Conservation (phyloP, 2,113 vertebrate genomes). For the Archocentrus centrarchus region DNA sequence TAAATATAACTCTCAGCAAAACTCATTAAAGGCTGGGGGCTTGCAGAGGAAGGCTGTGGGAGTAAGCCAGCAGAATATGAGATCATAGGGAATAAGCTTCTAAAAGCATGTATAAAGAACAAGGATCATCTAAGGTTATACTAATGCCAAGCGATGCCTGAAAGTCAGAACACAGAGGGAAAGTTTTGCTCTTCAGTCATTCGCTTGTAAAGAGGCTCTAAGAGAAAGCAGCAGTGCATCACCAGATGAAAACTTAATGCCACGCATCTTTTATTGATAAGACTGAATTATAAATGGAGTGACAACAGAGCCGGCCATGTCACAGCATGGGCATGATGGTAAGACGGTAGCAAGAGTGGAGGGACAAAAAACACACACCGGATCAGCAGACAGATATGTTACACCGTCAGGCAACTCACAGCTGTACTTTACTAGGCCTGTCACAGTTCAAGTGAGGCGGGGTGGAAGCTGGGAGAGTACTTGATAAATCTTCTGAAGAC, state of each 20-base stretch:
- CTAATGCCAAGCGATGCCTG: constrained; percentile 72
- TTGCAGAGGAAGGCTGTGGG: constrained; percentile 39
- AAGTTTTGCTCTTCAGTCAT: constrained; percentile 68
- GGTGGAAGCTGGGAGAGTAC: constrained; percentile 25
- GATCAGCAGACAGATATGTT: constrained; percentile 39
- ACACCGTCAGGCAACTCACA: constrained; percentile 45
- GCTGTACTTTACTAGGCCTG: constrained; percentile 33
- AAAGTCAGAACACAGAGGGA: constrained; percentile 62
- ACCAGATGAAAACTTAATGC: constrained; percentile 77
- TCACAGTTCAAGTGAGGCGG: constrained; percentile 33
- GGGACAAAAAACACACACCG: constrained; percentile 44
- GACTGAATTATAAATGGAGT: constrained; percentile 75
- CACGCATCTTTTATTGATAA: constrained; percentile 73
- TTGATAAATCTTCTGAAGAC: constrained; percentile 66
- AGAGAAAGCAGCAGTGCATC: constrained; percentile 65
- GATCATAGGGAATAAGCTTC: constrained; percentile 68
- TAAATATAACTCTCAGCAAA: constrained; percentile 72
- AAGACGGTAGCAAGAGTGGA: constrained; percentile 33
- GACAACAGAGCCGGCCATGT: constrained; percentile 68
- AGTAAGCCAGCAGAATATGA: constrained; percentile 62
- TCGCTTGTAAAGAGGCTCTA: constrained; percentile 66
- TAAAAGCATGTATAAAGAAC: constrained; percentile 62
- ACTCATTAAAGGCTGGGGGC: constrained; percentile 63
- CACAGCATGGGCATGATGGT: constrained; percentile 56
- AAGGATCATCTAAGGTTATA: constrained; percentile 68